Conservation (phyloP, 2,797 vertebrate genomes). For the Chelon auratus region DNA sequence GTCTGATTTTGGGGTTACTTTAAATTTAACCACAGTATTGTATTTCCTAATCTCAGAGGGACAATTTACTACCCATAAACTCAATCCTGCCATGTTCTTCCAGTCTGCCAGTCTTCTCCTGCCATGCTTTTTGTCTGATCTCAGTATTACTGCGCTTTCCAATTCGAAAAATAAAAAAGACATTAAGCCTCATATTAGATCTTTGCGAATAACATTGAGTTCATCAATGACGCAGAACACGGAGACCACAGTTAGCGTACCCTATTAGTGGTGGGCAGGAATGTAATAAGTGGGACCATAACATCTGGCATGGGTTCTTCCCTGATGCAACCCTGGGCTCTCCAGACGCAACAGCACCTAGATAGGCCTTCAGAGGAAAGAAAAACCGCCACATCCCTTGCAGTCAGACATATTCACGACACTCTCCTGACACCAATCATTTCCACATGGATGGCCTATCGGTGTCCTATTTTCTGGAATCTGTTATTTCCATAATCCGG, state of each 20-base stretch:
- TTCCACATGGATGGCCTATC: conserved; percentile 83
- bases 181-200: conserved; percentile 65
- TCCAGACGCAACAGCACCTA: conserved; percentile 69
- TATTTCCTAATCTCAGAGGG: conserved; percentile 32
- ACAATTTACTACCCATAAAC: conserved; percentile 25
- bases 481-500: conserved; percentile 89
- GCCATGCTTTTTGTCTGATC: conserved; percentile 53
- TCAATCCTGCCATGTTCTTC: conserved; percentile 35
- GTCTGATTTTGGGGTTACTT: conserved; percentile 38
- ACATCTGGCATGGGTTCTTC: conserved; percentile 65
- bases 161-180: conserved; percentile 52
- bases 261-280: conserved; percentile 74
- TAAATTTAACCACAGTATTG: conserved; percentile 36
- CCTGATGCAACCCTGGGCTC: conserved; percentile 71
- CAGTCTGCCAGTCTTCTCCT: conserved; percentile 33
- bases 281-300: conserved; percentile 69
- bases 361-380: conserved; percentile 62
- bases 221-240: conserved; percentile 66
- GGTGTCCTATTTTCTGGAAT: conserved; percentile 81
- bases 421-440: conserved; percentile 81
- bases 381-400: conserved; percentile 63
- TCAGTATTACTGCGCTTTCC: conserved; percentile 57
- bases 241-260: conserved; percentile 65
- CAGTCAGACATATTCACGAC: conserved; percentile 67
- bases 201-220: conserved; percentile 65